Evolutionary conservation across 2,888 invertebrate species (phyloP).

Genomic region (Philhelius pedissequus): DNA sequence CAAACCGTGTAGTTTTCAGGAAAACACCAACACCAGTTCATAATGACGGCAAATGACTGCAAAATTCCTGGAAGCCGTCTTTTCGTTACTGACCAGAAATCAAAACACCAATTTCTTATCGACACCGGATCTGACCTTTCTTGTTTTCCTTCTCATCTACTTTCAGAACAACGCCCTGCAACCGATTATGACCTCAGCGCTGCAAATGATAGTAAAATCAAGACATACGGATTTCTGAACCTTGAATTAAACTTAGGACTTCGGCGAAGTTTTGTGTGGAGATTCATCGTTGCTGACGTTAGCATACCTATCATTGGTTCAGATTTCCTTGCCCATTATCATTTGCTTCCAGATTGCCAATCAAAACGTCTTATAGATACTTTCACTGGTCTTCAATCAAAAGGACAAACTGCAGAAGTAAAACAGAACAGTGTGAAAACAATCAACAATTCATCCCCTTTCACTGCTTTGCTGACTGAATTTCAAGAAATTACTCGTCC

Average conservation of each 20-base stretch:
- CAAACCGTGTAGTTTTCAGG: not conserved
- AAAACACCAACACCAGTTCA: not conserved
- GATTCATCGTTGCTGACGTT: too few species aligned
- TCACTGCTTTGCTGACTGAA: too few species aligned
- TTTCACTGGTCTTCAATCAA: too few species aligned
- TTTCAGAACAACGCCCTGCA: not conserved
- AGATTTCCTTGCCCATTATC: too few species aligned
- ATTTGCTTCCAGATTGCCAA: too few species aligned
- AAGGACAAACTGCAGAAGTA: too few species aligned
- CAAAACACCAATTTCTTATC: slow-evolving; percentile 18
- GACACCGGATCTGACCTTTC: slow-evolving; percentile 24
- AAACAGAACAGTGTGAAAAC: too few species aligned
- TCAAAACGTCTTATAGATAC: too few species aligned
- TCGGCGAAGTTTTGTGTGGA: slow-evolving; percentile 36
- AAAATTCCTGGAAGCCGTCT: too few species aligned
- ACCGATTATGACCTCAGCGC: slow-evolving; percentile 70
- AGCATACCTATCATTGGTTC: too few species aligned
- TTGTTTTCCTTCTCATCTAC: not conserved
- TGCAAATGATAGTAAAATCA: slow-evolving; percentile 71
- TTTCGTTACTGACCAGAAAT: slow-evolving; percentile 6
- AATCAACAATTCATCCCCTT: not conserved
- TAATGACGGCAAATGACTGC: too few species aligned
- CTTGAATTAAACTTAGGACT: slow-evolving; percentile 70
- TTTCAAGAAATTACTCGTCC: not conserved
- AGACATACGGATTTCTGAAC: slow-evolving; percentile 69